Conservation (phyloP, 2,888 invertebrate species). For the Drosophila nr. medialis region DNA sequence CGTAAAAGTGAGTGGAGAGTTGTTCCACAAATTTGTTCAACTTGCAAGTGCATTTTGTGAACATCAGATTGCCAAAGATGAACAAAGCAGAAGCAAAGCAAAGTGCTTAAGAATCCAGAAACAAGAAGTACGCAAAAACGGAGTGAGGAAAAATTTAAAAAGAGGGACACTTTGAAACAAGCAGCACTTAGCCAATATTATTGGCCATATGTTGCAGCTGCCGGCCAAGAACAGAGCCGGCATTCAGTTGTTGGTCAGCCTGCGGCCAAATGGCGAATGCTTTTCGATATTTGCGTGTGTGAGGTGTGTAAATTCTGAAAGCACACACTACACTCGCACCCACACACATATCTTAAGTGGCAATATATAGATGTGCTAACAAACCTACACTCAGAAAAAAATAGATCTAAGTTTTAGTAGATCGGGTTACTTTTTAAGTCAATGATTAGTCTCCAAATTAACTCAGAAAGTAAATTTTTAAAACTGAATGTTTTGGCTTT, state of each 20-base stretch:
- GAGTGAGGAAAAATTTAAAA: neutral
- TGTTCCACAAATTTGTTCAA: constrained; percentile 50
- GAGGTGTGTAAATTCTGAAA: constrained; percentile 63
- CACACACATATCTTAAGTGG: neutral
- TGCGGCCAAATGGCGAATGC: constrained; percentile 25
- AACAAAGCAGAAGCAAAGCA: constrained; percentile 17
- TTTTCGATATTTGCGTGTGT: constrained; percentile 55
- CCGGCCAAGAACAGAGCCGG: constrained; percentile 11
- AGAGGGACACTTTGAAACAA: neutral
- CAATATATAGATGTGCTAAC: neutral
- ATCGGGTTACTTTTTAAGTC: neutral
- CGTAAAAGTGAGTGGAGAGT: neutral
- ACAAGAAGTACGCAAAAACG: constrained; percentile 26
- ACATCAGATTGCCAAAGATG: constrained; percentile 40
- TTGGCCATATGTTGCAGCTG: constrained; percentile 52
- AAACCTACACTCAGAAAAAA: neutral
- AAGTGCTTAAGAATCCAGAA: constrained; percentile 27
- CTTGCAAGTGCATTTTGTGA: constrained; percentile 47
- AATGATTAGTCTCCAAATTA: neutral
- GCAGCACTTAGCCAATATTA: constrained; percentile 12
- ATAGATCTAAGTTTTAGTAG: neutral
- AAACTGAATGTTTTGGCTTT: neutral
- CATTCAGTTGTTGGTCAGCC: constrained; percentile 46
- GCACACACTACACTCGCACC: neutral
- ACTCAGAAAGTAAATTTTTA: neutral